Base-by-base conservation (phyloP, 92 coral and sea anemone species). In the Pocillopora grandis region DNA sequence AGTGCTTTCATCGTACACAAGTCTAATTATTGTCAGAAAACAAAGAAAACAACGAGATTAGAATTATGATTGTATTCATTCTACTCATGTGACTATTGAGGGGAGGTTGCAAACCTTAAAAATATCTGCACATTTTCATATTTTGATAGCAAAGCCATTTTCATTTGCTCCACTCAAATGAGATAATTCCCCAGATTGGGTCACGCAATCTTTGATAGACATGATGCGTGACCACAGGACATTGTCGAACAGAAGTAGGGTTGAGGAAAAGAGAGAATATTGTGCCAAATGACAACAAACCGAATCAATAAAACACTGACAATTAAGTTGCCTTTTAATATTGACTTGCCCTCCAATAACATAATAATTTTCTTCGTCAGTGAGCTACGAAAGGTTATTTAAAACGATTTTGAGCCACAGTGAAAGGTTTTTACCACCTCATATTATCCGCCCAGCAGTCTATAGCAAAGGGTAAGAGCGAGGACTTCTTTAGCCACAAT, bases 371-470 rank as follows among this genome's bases (percentile, higher is more conserved):
- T 7, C 52, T 7, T 42, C 52, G 5, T 42, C 0, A 42, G 52
- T 42, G 52, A 42, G 4, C 52, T 42, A 42, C 4, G 63, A 12
- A 58, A 37, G 3, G 9, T 9, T 61, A 1, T 0, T 16, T 21
- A 19, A 57, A 56, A 11, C 14, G 27, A 57, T 20, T 60, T 23
- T 27, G 71, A 37, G 27, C 37, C 5, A 19, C 36, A 60, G 58
- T 33, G 12, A 17, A 33, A 37, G 52, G 56, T 65, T 66, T 58
- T 20, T 56, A 27, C 27, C 57, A 94, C 98, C 95, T 91, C 93
- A 91, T 91, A 88, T 91, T 94, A 68, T 94, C 95, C 61, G 75
- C 95, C 83, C 84, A 94, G 61, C 98, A 94, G 80, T 94, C 56
- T 14, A 89, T 82, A 23, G 95, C 78, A 12, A 9, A n/a, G n/a